Base-by-base conservation (phyloP, 92 coral and sea anemone genomes). In the Desmophyllum pertusum region DNA sequence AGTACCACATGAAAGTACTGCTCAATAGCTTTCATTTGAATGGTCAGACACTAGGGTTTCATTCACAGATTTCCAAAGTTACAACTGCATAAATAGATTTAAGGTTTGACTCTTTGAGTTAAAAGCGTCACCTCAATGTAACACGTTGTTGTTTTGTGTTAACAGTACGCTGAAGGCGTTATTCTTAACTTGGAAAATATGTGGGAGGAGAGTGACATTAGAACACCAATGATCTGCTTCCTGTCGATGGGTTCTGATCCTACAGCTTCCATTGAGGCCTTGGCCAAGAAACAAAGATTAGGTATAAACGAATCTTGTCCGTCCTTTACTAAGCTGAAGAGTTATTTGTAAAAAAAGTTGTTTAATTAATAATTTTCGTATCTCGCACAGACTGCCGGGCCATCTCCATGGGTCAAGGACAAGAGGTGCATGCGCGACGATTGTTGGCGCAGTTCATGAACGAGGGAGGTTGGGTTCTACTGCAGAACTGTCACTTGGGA, bases 361-460 rank as follows among this genome's bases (percentile, higher is more conserved):
- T 36, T 5, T 35, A 67, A 67, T 19, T 19, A 27, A 61, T 48
- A 5, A 21, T 73, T 41, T 10, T 62, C 39, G 42, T 39, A 1
- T 71, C 55, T 30, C 72, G 63, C 87, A 37, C 84, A 94, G 99
- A 96, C 51, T 96, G 99, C 88, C 99, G 99, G 29, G 98, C 98
- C 76, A 96, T 96, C 42, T 96, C 99, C 65, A 96, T 96, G 99
- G 99, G 99, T 57, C 99, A 96, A 91, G 99, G 99, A 14, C 99
- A 96, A 88, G 99, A 96, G 80, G 98, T 96, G 31, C 99, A 96
- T 83, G 99, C 99, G 19, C 96, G 99, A 68, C 92, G 98, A 55
- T 87, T 96, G 29, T 86, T 96, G 67, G 89, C 88, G 69, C 98
- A 94, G 84, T 96, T 96, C 73, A 96, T 96, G 99, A 82, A 89